Evolutionary conservation across 1,140 invertebrate species (phyloP).

Genomic region (Drosophila truncata): DNA sequence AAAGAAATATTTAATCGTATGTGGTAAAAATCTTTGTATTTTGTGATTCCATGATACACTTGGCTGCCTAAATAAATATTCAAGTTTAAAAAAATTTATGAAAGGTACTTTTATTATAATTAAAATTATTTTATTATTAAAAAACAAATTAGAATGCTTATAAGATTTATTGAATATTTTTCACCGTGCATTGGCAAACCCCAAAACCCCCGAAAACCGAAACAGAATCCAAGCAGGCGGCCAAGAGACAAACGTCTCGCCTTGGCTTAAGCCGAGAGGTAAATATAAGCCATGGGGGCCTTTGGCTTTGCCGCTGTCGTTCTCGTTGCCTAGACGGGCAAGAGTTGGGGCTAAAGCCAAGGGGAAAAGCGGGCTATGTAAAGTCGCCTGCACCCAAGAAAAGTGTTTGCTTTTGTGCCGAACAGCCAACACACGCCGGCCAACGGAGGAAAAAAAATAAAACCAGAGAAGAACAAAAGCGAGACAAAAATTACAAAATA

Average conservation of each 20-base stretch:
- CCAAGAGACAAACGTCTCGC: slow-evolving; percentile 60
- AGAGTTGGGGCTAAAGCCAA: not conserved
- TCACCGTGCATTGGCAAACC: slow-evolving; percentile 5
- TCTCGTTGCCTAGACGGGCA: slow-evolving; percentile 10
- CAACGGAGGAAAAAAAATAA: slow-evolving; percentile 19
- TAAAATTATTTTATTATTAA: too few species aligned
- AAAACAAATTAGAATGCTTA: too few species aligned
- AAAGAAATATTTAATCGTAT: not conserved
- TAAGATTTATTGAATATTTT: not conserved
- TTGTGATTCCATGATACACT: too few species aligned
- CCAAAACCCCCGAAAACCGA: slow-evolving; percentile 33
- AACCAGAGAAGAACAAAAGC: slow-evolving; percentile 30
- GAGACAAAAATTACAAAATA: slow-evolving; percentile 55
- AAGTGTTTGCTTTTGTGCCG: slow-evolving; percentile 55
- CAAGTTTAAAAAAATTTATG: too few species aligned
- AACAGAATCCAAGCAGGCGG: slow-evolving; percentile 20
- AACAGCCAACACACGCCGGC: slow-evolving; percentile 13
- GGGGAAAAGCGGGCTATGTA: slow-evolving; percentile 33
- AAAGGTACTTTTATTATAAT: too few species aligned
- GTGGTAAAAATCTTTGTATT: not conserved
- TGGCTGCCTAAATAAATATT: too few species aligned
- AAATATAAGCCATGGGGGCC: slow-evolving; percentile 58
- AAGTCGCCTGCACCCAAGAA: slow-evolving; percentile 59
- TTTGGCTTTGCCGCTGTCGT: slow-evolving; percentile 40
- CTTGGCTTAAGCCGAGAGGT: slow-evolving; percentile 54